These are phyloP conservation scores for Eupithecia inturbata DNA, from an alignment of 2,888 invertebrate genomes.

Conservation along the genomic window DNA sequence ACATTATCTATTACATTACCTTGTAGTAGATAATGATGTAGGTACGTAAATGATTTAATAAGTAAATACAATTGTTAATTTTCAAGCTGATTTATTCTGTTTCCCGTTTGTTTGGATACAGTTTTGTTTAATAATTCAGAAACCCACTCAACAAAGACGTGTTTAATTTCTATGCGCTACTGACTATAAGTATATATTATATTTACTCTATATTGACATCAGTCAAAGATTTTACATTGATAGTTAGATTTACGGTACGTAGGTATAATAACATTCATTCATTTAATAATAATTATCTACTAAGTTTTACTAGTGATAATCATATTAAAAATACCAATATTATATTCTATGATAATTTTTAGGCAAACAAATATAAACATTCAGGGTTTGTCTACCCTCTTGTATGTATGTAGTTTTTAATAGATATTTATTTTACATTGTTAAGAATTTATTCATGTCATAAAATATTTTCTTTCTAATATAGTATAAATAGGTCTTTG, in stretches of 20 bases:
- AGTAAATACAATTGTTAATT: conserved; percentile 42
- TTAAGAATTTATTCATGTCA: not conserved
- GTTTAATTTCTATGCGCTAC: conserved; percentile 52
- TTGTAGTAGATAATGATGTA: too few relatives aligned
- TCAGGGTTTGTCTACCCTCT: not conserved
- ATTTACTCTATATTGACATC: not conserved
- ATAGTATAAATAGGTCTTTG: conserved; percentile 3
- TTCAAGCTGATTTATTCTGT: conserved; percentile 63
- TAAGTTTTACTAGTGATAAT: not conserved
- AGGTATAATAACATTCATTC: not conserved
- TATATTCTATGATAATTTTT: not conserved
- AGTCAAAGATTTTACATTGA: not conserved
- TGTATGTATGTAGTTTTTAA: conserved; percentile 17
- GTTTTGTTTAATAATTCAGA: conserved; percentile 49
- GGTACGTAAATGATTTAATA: too few relatives aligned
- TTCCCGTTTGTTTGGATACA: conserved; percentile 49
- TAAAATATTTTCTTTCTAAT: conserved; percentile 18
- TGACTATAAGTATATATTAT: conserved; percentile 48
- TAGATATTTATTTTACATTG: conserved; percentile 3
- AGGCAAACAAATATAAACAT: not conserved
- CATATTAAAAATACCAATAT: not conserved
- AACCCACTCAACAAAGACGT: conserved; percentile 44
- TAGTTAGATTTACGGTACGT: not conserved
- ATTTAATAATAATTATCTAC: not conserved
- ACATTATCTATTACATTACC: too few relatives aligned